Evolutionary conservation across 2,888 invertebrate genomes (phyloP).

Genomic region (Malthinus seriepunctatus): DNA sequence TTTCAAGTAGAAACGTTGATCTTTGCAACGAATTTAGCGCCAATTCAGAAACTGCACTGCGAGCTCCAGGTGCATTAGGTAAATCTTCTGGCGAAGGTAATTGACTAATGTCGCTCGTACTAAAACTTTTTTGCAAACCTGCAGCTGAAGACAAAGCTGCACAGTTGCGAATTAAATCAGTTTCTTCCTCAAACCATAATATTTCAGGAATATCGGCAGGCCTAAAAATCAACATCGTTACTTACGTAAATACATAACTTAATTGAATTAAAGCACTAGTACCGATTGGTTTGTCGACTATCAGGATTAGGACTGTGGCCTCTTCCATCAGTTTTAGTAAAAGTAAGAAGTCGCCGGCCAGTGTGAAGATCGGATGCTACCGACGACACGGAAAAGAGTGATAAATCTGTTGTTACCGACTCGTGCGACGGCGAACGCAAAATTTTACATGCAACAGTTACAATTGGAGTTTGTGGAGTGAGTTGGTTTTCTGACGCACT

Average conservation of each 20-base stretch:
- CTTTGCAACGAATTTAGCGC: constrained; percentile 63
- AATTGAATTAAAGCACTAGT: constrained; percentile 1
- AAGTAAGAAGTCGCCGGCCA: constrained; percentile 54
- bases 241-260: not conserved
- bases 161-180: constrained; percentile 78
- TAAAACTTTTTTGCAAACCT: constrained; percentile 83
- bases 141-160: constrained; percentile 78
- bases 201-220: constrained; percentile 67
- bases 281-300: constrained; percentile 42
- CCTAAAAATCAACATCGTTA: constrained; percentile 42
- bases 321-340: constrained; percentile 60
- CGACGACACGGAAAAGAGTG: constrained; percentile 72
- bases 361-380: constrained; percentile 60
- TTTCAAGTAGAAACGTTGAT: constrained; percentile 59
- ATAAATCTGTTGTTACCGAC: constrained; percentile 81
- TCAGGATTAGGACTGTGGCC: constrained; percentile 78
- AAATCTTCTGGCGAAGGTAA: constrained; percentile 59
- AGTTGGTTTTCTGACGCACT: constrained; percentile 39
- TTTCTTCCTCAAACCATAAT: constrained; percentile 73
- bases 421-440: constrained; percentile 81
- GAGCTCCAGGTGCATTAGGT: constrained; percentile 46
- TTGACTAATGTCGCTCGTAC: constrained; percentile 76
- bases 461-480: constrained; percentile 56
- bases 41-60: constrained; percentile 60
- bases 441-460: constrained; percentile 64